Conservation (phyloP, 2,113 vertebrate species). For the Anarhynchus alexandrinus region DNA sequence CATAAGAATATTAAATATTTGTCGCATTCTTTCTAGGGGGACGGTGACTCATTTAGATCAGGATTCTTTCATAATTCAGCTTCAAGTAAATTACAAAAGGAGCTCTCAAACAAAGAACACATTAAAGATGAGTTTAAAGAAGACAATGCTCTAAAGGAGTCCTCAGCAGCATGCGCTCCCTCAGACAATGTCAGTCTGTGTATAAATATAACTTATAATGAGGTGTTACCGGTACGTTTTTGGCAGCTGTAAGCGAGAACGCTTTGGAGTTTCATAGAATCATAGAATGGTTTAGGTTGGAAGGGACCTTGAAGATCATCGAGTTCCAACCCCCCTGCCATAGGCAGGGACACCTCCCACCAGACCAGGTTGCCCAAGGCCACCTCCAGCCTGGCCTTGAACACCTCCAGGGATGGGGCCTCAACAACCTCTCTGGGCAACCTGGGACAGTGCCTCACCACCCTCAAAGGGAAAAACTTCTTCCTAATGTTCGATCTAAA, state of each 20-base stretch:
- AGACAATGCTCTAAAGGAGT: neutral
- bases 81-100: conserved; percentile 9
- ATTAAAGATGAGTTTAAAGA: neutral
- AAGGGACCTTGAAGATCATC: no score
- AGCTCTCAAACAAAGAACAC: neutral
- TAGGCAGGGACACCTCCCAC: no score
- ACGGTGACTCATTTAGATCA: conserved; percentile 48
- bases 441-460: no score
- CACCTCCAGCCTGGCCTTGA: no score
- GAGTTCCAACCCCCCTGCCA: no score
- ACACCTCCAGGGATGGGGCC: no score
- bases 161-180: neutral
- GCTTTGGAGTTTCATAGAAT: no score
- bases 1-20: conserved; percentile 1
- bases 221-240: neutral
- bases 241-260: neutral
- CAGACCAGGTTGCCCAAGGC: no score
- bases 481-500: no score
- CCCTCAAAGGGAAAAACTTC: no score
- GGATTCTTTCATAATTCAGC: conserved; percentile 23
- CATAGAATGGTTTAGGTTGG: no score
- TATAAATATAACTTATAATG: neutral
- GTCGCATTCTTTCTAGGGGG: neutral
- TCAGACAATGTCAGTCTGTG: neutral
- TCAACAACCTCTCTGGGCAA: no score